These are phyloP conservation scores for Peromyscus polionotus DNA, from an alignment of 2,113 vertebrate genomes.

Conservation along the genomic window DNA sequence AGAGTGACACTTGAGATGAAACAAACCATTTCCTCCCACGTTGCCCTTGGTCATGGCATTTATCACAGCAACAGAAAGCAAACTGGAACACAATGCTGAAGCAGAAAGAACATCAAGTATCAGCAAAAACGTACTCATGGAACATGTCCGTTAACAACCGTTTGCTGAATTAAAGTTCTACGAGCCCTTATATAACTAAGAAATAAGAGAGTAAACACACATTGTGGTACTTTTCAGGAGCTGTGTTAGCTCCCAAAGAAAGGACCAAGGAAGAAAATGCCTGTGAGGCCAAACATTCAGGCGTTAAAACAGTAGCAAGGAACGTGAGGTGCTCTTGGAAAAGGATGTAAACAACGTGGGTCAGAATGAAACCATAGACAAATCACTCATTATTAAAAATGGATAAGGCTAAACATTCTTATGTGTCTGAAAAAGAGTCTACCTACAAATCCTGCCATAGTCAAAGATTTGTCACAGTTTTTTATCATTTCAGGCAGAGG, in stretches of 20 bases:
- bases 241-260: neutral
- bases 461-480: conserved; percentile 27
- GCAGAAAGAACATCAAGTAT: neutral
- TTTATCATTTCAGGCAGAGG: conserved; percentile 50
- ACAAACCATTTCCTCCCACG: neutral
- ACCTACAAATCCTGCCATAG: conserved; percentile 43
- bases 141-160: conserved; percentile 17
- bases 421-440: neutral
- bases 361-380: conserved; percentile 12
- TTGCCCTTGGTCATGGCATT: neutral
- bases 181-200: neutral
- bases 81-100: neutral
- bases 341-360: conserved; percentile 9
- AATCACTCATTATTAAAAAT: conserved; percentile 14
- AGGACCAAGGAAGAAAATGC: neutral
- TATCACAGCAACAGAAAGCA: neutral
- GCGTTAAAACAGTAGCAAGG: neutral
- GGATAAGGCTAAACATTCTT: neutral
- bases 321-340: neutral
- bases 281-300: neutral
- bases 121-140: neutral
- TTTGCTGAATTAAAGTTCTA: conserved; percentile 38
- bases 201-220: neutral
- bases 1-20: neutral
- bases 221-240: neutral